Percentiles rank a stretch among this genome's conserved stretches.
These are phyloP conservation scores for Mya arenaria DNA, from an alignment of 1,140 invertebrate species.

Conservation along the genomic window DNA sequence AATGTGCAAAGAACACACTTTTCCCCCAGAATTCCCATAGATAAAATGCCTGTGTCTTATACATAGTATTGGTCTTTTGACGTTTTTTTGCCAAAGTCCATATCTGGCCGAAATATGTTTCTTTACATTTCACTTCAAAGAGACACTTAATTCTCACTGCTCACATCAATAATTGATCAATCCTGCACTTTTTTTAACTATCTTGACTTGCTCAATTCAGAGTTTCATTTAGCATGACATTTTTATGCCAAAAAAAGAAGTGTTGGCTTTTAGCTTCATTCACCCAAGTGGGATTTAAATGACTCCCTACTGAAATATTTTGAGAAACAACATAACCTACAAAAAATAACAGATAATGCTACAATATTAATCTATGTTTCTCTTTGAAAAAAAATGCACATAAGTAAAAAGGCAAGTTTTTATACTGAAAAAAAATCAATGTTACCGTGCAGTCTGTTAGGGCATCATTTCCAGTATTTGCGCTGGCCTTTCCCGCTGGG, in stretches of 20 bases:
- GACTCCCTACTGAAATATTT: neutral
- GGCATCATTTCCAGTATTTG: constrained; percentile 47
- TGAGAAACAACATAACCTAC: neutral
- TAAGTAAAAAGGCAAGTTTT: neutral
- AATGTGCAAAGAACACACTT: too few species aligned
- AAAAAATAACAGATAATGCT: neutral
- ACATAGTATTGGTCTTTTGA: too few species aligned
- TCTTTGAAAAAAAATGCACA: neutral
- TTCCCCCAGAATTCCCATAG: too few species aligned
- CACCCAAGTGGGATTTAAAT: neutral
- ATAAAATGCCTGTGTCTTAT: too few species aligned
- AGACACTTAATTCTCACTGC: neutral
- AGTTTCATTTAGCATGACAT: too few species aligned
- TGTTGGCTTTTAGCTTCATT: too few species aligned
- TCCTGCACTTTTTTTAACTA: too few species aligned
- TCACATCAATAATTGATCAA: neutral
- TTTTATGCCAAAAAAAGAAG: too few species aligned
- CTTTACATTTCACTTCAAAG: too few species aligned
- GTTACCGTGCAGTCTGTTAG: constrained; percentile 67
- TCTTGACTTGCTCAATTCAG: too few species aligned
- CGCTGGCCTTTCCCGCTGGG: constrained; percentile 68
- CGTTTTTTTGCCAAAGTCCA: too few species aligned
- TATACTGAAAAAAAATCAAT: neutral
- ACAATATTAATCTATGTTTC: neutral
- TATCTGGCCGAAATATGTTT: too few species aligned